Conservation (phyloP, 23 tunicate species). For the Ascidia mentula region DNA sequence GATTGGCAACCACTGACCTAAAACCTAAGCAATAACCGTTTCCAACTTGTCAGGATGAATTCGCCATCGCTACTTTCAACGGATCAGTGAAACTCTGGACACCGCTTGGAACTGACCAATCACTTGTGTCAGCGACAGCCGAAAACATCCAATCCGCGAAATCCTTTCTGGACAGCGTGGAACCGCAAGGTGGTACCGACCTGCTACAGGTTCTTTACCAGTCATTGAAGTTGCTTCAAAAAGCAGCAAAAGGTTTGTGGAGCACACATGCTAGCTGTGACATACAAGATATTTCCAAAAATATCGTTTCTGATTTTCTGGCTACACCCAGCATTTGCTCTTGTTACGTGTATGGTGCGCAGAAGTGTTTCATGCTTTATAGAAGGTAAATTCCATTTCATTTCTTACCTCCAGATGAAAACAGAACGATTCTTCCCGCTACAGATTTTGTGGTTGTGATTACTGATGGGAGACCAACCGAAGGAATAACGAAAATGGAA, state of each 20-base stretch:
- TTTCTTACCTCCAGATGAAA: too few relatives aligned
- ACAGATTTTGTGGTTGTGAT: slow-evolving; percentile 39
- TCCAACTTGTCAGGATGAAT: slow-evolving; percentile 46
- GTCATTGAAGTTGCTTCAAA: slow-evolving; percentile 21
- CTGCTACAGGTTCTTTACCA: slow-evolving; percentile 30
- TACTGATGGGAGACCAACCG: slow-evolving; percentile 54
- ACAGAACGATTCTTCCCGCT: slow-evolving; percentile 12
- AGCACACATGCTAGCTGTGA: too few relatives aligned
- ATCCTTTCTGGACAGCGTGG: slow-evolving; percentile 17
- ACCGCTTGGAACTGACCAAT: slow-evolving; percentile 1
- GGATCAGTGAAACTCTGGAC: slow-evolving; percentile 23
- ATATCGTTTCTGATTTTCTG: too few relatives aligned
- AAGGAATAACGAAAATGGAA: slow-evolving; percentile 7
- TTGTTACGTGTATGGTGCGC: too few relatives aligned
- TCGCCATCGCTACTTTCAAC: slow-evolving; percentile 42
- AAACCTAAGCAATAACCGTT: too few relatives aligned
- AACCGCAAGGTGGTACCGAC: slow-evolving; percentile 31
- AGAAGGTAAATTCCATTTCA: too few relatives aligned
- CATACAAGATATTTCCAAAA: too few relatives aligned
- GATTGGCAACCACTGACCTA: too few relatives aligned
- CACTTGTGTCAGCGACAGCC: slow-evolving; percentile 29
- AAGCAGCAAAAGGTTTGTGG: slow-evolving; percentile 17
- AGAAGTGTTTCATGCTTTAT: too few relatives aligned
- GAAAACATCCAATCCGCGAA: slow-evolving; percentile 26
- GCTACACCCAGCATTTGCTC: too few relatives aligned